A percentile compares a stretch with the other conserved stretches of the same genome.
Evolutionary conservation across 2,113 vertebrate species (phyloP).

Genomic region (Heliornis fulica): DNA sequence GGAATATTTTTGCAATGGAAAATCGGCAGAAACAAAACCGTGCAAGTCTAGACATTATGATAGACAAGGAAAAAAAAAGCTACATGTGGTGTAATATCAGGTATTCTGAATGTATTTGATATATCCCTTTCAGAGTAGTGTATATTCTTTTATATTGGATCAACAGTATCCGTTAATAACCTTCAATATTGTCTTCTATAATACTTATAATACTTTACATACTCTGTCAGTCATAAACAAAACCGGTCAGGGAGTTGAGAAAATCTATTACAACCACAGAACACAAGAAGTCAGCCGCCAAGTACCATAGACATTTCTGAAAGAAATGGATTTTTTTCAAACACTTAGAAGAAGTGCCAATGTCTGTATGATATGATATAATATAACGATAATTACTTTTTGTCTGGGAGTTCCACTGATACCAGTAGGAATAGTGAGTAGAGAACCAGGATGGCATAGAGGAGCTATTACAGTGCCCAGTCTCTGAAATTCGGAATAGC

Average conservation of each 20-base stretch:
- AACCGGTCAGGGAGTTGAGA: neutral
- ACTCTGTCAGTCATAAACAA: neutral
- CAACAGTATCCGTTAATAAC: slow-evolving; percentile 5
- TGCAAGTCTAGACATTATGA: neutral
- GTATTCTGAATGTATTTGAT: neutral
- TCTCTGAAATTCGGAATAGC: neutral
- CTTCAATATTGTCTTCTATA: neutral
- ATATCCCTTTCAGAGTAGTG: neutral
- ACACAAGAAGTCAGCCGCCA: neutral
- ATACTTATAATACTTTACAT: neutral
- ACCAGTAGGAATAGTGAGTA: neutral
- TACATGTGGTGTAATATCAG: neutral
- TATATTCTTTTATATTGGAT: neutral
- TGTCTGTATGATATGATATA: neutral
- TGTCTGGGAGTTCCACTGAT: neutral
- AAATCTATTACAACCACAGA: neutral
- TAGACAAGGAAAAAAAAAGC: neutral
- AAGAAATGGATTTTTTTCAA: neutral
- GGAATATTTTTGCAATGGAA: neutral
- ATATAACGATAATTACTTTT: too few relatives aligned
- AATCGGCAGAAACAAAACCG: neutral
- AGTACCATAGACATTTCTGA: neutral
- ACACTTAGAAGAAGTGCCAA: neutral
- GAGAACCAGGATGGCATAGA: neutral
- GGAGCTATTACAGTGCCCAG: neutral